Conservation (phyloP, 1,140 invertebrate species). For the Pseudomyrmex flavicornis region DNA sequence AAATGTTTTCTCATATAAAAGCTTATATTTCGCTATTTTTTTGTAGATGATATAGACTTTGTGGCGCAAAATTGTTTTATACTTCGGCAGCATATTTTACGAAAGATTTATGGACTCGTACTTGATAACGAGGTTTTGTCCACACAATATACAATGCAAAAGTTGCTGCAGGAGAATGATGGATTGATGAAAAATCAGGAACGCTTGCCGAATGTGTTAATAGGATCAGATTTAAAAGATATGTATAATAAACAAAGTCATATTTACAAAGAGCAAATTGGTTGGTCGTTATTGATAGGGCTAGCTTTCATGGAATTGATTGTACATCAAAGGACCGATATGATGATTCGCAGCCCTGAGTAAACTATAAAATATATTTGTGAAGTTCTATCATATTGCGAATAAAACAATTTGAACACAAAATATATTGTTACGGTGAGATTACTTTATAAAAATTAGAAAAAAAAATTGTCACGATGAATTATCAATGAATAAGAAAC, state of each 20-base stretch:
- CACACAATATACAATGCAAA: not conserved
- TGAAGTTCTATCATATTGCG: not conserved
- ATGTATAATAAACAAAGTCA: not conserved
- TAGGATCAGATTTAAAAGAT: not conserved
- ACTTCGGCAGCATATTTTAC: not conserved
- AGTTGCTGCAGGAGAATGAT: not conserved
- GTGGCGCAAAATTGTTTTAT: constrained; percentile 1
- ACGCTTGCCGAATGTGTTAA: not conserved
- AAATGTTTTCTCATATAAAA: not conserved
- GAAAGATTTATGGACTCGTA: not conserved
- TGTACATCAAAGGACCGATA: constrained; percentile 8
- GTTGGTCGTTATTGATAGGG: constrained; percentile 55
- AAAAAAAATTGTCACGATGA: too few species aligned
- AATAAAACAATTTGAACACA: too few species aligned
- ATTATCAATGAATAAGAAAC: too few species aligned
- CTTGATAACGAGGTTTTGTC: constrained; percentile 17
- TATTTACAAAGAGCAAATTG: constrained; percentile 34
- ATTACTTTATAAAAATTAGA: too few species aligned
- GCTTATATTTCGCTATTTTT: not conserved
- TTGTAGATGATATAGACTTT: constrained; percentile 1
- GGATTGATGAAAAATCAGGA: not conserved
- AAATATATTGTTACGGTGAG: too few species aligned
- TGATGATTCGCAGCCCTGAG: not conserved
- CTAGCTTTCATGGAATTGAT: constrained; percentile 25
- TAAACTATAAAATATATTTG: not conserved